Evolutionary conservation across 2,888 invertebrate species (phyloP).

Genomic region (Hedya salicella): DNA sequence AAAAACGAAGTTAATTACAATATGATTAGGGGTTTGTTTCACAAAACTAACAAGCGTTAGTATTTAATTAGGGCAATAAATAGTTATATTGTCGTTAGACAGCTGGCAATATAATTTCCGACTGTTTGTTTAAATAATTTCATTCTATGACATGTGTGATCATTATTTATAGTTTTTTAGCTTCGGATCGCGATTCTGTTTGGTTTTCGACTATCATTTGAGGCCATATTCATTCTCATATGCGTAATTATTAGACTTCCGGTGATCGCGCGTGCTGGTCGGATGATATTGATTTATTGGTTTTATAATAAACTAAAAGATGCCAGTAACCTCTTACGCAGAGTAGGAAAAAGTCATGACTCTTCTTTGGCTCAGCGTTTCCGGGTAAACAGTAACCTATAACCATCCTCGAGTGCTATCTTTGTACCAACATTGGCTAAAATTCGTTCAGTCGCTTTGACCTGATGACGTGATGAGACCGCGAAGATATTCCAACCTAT

Average conservation of each 20-base stretch:
- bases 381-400: no score
- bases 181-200: conserved; percentile 15
- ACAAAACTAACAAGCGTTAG: conserved; percentile 81
- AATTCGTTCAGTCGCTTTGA: no score
- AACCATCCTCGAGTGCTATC: no score
- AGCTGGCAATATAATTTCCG: conserved; percentile 69
- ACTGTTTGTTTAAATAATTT: conserved; percentile 67
- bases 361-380: no score
- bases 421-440: no score
- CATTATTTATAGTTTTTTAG: conserved; percentile 33
- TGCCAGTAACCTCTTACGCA: no score
- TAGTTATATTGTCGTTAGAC: conserved; percentile 80
- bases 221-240: conserved; percentile 10
- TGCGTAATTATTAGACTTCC: conserved; percentile 12
- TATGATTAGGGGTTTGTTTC: conserved; percentile 80
- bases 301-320: no score
- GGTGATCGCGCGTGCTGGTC: conserved; percentile 12
- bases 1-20: conserved; percentile 81
- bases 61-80: conserved; percentile 79
- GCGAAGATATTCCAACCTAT: no score
- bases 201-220: conserved; percentile 18
- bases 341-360: no score
- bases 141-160: conserved; percentile 66
- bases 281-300: conserved; percentile 17
- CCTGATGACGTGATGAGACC: no score